Base-by-base conservation (phyloP, 2,888 invertebrate genomes). In the Cancer borealis region DNA sequence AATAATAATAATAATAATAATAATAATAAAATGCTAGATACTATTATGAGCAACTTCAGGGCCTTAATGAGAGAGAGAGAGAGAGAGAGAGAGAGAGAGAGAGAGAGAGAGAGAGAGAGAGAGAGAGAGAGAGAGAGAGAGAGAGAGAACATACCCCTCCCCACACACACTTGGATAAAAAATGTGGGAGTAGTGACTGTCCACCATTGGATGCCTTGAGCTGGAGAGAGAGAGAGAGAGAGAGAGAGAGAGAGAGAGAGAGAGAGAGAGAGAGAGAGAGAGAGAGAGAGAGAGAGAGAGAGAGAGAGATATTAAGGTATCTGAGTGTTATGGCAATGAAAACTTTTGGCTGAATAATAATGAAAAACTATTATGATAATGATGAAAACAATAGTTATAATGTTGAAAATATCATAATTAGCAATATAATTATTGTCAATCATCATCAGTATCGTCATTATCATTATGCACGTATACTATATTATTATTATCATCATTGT, bases 51-150 rank as follows among this genome's bases (percentile, higher is more conserved):
- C 39, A 39, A 0, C 39, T 39, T 39, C 39, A 39, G 10, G 6
- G 12, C 17, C 17, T 66, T 66, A 66, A 0, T 8, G 60, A 14
- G 14, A 60, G 60, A 60, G 60, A 60, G 60, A 60, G 60, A 60
- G 60, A 60, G 60, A 60, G 60, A 60, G 66, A 66, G 66, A 66
- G 66, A 66, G 66, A 66, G 66, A 66, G 66, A 66, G 66, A 66
- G 66, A 66, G 66, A 66, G 66, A 66, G 66, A 66, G 66, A 66
- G 66, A 66, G 66, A 66, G 66, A 66, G 66, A 66, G 66, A 66
- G 66, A 66, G 66, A 66, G 66, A 66, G 66, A 66, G 66, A 66
- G 66, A 66, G 66, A 66, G 66, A 66, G 66, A 66, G 17, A 54
- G 12, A 12, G 14, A 3, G 14, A 54, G n/a, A n/a, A n/a, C 4